phyloP scores from a whole-genome alignment of 2,113 vertebrate species.

The Sterna hirundo region DNA sequence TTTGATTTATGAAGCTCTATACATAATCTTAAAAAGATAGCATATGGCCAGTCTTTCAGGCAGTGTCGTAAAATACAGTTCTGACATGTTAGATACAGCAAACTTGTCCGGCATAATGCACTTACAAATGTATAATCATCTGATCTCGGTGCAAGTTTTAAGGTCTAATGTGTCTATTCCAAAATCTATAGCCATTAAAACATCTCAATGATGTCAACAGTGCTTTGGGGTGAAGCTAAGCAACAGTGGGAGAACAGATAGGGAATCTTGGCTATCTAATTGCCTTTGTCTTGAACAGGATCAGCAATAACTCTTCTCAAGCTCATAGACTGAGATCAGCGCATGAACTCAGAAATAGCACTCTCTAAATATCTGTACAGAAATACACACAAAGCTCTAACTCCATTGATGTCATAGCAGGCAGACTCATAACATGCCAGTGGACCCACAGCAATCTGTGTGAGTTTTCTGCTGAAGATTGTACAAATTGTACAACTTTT shows the following conservation, averaged over 20 bases:
- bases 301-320: not conserved
- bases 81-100: not conserved
- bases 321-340: not conserved
- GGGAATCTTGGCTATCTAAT: not conserved
- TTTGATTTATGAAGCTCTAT: constrained; percentile 27
- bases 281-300: not conserved
- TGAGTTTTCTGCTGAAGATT: not conserved
- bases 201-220: not conserved
- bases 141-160: not conserved
- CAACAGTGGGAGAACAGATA: not conserved
- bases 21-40: not conserved
- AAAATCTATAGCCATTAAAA: not conserved
- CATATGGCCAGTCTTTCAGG: not conserved
- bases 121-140: not conserved
- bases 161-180: not conserved
- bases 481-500: not conserved
- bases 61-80: not conserved
- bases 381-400: not conserved
- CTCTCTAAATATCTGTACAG: not conserved
- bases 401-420: not conserved
- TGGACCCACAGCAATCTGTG: not conserved
- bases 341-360: not conserved
- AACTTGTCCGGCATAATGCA: not conserved
- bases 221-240: not conserved
- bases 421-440: not conserved